A percentile compares a stretch with the other conserved stretches of the same genome.
Evolutionary conservation across 1,140 invertebrate species (phyloP).

Genomic region (Lepidotrigona ventralis): DNA sequence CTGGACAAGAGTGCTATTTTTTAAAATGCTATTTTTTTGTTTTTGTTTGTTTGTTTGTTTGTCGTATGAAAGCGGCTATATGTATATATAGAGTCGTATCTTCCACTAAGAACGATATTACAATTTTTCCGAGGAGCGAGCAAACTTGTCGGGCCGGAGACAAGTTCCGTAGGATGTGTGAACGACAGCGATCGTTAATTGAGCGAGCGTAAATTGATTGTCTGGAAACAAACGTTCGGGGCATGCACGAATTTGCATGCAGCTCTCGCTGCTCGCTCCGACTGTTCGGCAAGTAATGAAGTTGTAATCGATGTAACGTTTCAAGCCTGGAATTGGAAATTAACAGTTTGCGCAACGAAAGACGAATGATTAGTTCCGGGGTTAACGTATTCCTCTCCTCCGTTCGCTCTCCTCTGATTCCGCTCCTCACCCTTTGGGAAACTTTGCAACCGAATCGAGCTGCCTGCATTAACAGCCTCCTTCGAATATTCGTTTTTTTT

Average conservation of each 20-base stretch:
- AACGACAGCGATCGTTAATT: slow-evolving; percentile 2
- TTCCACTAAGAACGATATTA: no score
- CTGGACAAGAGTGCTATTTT: no score
- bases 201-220: slow-evolving; percentile 16
- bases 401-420: neutral
- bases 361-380: neutral
- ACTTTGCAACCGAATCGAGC: neutral
- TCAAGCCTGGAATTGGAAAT: neutral
- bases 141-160: neutral
- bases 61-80: no score
- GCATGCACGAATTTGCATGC: slow-evolving; percentile 14
- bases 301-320: slow-evolving; percentile 24
- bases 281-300: slow-evolving; percentile 5
- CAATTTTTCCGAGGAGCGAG: neutral
- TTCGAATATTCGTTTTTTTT: neutral
- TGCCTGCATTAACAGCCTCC: neutral
- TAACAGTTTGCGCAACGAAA: slow-evolving; percentile 12
- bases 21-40: no score
- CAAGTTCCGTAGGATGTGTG: no score
- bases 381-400: neutral
- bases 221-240: slow-evolving; percentile 9
- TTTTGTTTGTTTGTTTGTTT: no score
- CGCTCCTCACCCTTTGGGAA: neutral
- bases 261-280: neutral
- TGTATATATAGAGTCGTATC: no score